These are phyloP conservation scores for Murina feae DNA, from an alignment of 2,113 vertebrate genomes.

Conservation along the genomic window DNA sequence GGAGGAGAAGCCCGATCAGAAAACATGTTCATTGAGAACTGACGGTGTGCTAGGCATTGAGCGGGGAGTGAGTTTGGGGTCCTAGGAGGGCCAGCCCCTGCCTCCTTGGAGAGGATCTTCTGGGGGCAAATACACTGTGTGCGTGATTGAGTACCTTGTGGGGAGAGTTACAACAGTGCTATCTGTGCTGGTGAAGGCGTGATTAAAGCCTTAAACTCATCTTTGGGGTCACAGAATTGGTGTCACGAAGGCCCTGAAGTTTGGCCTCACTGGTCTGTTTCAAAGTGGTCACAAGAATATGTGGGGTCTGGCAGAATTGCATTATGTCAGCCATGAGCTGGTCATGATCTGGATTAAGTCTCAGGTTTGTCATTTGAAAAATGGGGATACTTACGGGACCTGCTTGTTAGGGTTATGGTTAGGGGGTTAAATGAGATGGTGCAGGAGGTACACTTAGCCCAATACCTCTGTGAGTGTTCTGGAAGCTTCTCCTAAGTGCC, in stretches of 20 bases:
- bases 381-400: background rate
- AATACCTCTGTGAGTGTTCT: background rate
- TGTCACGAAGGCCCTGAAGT: background rate
- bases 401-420: background rate
- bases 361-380: background rate
- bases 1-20: background rate
- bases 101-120: background rate
- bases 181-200: too few species aligned
- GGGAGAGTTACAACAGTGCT: background rate
- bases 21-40: background rate
- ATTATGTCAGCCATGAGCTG: fast-evolving
- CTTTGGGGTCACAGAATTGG: background rate
- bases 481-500: background rate
- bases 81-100: too few species aligned
- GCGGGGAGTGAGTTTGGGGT: background rate
- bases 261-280: background rate
- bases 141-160: fast-evolving
- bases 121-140: background rate
- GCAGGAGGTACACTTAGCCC: background rate
- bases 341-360: background rate
- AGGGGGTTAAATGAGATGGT: background rate
- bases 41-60: background rate
- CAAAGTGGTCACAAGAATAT: too few species aligned
- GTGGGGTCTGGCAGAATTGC: background rate
- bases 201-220: background rate